Evolutionary conservation across 1,140 invertebrate genomes (phyloP), one percentile per base, ranked within the genome.

Genomic region (Danaus melanippus): DNA sequence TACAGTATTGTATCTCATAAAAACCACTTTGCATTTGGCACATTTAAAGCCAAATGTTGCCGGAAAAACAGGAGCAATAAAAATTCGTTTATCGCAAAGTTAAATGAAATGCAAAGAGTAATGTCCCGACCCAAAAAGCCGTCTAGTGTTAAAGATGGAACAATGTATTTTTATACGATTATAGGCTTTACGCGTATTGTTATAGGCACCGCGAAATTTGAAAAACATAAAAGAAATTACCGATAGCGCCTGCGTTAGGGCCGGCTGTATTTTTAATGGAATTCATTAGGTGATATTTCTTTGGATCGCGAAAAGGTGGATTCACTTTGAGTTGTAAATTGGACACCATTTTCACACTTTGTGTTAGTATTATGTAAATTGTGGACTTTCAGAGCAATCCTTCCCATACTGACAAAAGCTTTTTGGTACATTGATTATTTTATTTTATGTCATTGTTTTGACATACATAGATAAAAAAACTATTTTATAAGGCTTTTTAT

Each of bases 261-360:
- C 45, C 56, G 17, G 32, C 47, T 51, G 58, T 60, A 59, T 59
- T 60, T 56, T 55, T 66, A 51, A 60, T 59, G 53, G 64, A 59
- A 66, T 66, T 66, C 64, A 66, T 66, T 66, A 60, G 60, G 57
- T 54, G 57, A 66, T 66, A 53, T 66, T 59, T 66, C 57, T 62
- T 59, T 46, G 44, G 50, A 32, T 32, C 21, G 52, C 48, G 60
- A 52, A 58, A 62, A 57, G 47, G 58, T 55, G 48, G 47, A 54
- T 56, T 50, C 60, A 53, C 63, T 66, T 66, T 66, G 63, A 66
- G 63, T 62, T 66, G 63, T 59, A 66, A 66, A 66, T 64, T 50
- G 54, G 50, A 42, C 55, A 46, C 11, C 41, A 42, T 53, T 53
- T 42, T 52, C 57, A 12, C 12, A 54, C 46, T 59, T 53, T 53